These are phyloP conservation scores for Thereva unica DNA, from an alignment of 2,888 invertebrate species.

Conservation along the genomic window DNA sequence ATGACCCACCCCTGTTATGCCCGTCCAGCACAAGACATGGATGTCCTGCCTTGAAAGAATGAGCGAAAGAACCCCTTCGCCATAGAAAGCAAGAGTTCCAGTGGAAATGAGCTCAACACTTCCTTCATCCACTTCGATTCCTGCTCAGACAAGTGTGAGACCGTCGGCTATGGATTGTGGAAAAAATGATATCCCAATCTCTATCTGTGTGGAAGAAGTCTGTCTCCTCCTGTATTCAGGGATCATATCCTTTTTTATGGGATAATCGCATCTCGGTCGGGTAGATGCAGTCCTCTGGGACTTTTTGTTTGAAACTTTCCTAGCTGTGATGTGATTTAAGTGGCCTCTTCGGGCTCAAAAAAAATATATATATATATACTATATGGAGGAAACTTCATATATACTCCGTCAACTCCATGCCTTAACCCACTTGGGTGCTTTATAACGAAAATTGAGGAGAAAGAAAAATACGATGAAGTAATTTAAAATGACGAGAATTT, in stretches of 20 bases:
- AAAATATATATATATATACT: background rate
- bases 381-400: too few relatives aligned
- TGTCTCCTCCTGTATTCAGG: slow-evolving; percentile 14
- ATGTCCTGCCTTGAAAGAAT: background rate
- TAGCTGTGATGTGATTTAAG: slow-evolving; percentile 23
- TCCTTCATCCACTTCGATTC: slow-evolving; percentile 4
- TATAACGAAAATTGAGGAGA: too few relatives aligned
- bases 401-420: too few relatives aligned
- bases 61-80: background rate
- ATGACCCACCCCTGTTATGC: background rate
- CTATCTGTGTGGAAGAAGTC: background rate
- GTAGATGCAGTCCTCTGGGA: slow-evolving; percentile 21
- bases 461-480: too few relatives aligned
- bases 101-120: slow-evolving; percentile 29
- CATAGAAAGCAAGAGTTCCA: slow-evolving; percentile 24
- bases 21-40: background rate
- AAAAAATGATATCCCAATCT: slow-evolving; percentile 21
- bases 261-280: slow-evolving; percentile 26
- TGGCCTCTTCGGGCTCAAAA: slow-evolving; percentile 2
- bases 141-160: background rate
- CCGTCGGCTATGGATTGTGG: background rate
- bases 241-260: slow-evolving; percentile 28
- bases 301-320: slow-evolving; percentile 1
- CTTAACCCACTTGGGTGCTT: too few relatives aligned
- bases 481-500: too few relatives aligned